A percentile compares a stretch with the other conserved stretches of the same genome.
Evolutionary conservation across 2,888 invertebrate genomes (phyloP).

Genomic region (Barypeithes pellucidus): DNA sequence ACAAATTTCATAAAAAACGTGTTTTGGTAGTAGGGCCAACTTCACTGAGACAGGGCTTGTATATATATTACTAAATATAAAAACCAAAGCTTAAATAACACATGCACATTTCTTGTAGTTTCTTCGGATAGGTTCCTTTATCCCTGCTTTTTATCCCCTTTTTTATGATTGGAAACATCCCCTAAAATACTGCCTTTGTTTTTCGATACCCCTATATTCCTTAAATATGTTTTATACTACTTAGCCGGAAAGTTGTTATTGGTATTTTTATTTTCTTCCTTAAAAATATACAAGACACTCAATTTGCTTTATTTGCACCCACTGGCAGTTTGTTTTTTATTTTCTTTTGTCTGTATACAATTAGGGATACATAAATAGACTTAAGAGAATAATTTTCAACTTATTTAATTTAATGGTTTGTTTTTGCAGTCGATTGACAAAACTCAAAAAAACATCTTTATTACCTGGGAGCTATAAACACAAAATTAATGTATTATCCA

Average conservation of each 20-base stretch:
- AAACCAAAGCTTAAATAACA: background rate
- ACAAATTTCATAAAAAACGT: too few species aligned
- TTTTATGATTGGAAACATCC: conserved; percentile 12
- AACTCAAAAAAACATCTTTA: too few species aligned
- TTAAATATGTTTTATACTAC: conserved; percentile 11
- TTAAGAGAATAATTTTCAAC: too few species aligned
- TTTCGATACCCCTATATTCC: conserved; percentile 10
- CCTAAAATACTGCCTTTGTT: conserved; percentile 15
- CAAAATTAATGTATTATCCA: too few species aligned
- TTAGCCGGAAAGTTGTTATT: background rate
- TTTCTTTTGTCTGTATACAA: background rate
- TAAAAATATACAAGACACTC: background rate
- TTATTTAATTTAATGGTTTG: too few species aligned
- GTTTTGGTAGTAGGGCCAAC: too few species aligned
- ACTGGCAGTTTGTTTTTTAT: background rate
- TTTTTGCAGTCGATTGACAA: too few species aligned
- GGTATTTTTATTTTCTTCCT: background rate
- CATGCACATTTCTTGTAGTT: conserved; percentile 7
- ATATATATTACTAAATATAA: conserved; percentile 1
- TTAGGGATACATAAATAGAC: background rate
- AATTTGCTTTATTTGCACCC: background rate
- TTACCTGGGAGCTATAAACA: too few species aligned
- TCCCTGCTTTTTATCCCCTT: conserved; percentile 14
- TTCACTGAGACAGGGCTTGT: too few species aligned
- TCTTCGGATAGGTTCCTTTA: conserved; percentile 1